Base-by-base conservation (phyloP, 1,140 invertebrate species). In the Tachypleus tridentatus region DNA sequence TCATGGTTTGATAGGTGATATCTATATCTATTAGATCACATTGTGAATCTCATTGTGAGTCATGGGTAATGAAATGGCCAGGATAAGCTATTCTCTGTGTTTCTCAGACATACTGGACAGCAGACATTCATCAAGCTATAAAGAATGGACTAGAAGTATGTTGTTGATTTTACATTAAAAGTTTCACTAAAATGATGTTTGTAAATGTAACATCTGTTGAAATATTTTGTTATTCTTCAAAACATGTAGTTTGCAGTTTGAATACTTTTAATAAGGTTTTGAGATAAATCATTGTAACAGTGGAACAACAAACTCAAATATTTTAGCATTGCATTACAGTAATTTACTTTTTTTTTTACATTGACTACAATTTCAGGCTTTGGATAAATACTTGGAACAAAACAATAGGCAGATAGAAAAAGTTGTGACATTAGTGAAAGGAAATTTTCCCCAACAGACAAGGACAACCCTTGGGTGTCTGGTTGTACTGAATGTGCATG, bases 401-500 rank as follows among this genome's bases (percentile, higher is more conserved):
- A 86, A 84, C 72, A 86, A 84, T 66, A 58, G 75, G 4, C 81
- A 86, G 72, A 89, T 97, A 70, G 88, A 91, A 48, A 86, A 89
- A 71, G 89, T 97, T 71, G 89, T 97, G 0, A 83, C 85, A 68
- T 79, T 97, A 54, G 91, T 97, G 0, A 79, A 93, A 63, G 91
- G 91, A 4, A 86, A 89, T 73, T 80, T 97, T 3, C 89, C 87
- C 64, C 82, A 83, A 60, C 92, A 96, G 76, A 95, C 93, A 77
- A 83, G 93, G 62, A 91, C 89, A 3, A 96, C 93, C 3, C 79
- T 97, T 29, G 86, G 89, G 59, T 88, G 89, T 3, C 75, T 97
- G 60, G 88, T 97, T 57, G 91, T 96, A 4, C 74, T 97, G 59
- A 93, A 97, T 75, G 93, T 97, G 0, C 93, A 98, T 76, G 88